phyloP scores from a whole-genome alignment of 2,797 vertebrate species.

The Glossophaga mutica region DNA sequence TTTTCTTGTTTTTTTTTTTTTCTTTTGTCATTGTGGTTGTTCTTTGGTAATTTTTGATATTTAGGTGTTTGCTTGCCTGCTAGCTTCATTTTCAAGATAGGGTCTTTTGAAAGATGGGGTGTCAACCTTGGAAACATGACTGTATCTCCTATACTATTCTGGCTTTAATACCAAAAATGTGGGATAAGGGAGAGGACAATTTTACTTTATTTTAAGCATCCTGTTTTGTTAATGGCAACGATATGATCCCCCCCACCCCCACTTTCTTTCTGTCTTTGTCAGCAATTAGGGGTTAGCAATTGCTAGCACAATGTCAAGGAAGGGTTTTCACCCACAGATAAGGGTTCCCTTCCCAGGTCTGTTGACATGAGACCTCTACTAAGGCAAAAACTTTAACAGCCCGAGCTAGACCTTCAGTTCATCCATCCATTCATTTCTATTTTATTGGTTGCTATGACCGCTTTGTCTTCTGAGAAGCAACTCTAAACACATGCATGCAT shows the following conservation, averaged over 20 bases:
- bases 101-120: constrained; percentile 53
- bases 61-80: constrained; percentile 65
- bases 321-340: constrained; percentile 45
- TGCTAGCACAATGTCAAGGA: constrained; percentile 13
- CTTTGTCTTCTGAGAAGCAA: constrained; percentile 67
- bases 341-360: constrained; percentile 25
- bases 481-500: constrained; percentile 40
- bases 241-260: background rate
- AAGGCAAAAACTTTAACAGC: constrained; percentile 52
- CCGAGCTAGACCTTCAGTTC: constrained; percentile 4
- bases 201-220: constrained; percentile 55
- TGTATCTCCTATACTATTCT: constrained; percentile 56
- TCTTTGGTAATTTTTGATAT: constrained; percentile 81
- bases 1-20: constrained; percentile 61
- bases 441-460: constrained; percentile 29
- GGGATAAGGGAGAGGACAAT: background rate
- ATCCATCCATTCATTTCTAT: background rate
- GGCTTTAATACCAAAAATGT: constrained; percentile 65
- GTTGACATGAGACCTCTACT: constrained; percentile 47
- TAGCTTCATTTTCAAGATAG: constrained; percentile 74
- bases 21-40: constrained; percentile 63
- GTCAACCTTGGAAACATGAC: constrained; percentile 49
- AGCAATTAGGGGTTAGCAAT: background rate
- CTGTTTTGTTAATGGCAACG: constrained; percentile 45
- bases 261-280: background rate